phyloP scores from a whole-genome alignment of 2,888 invertebrate species.

The Ethmia dodecea region DNA sequence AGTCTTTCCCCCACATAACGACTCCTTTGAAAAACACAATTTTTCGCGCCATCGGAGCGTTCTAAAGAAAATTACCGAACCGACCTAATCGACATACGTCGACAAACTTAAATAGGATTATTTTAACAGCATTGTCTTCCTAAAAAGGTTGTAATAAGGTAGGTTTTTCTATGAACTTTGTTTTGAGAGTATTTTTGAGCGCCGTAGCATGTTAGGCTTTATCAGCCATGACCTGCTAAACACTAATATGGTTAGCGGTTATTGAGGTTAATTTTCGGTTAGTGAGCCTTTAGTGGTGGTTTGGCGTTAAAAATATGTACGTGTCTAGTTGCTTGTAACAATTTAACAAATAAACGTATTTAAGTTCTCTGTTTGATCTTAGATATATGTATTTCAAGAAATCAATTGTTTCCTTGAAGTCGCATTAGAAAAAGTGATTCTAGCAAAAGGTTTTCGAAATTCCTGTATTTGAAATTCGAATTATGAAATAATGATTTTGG shows the following conservation, averaged over 20 bases:
- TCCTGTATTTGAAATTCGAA: no score
- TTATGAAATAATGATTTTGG: no score
- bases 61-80: conserved; percentile 66
- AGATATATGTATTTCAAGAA: no score
- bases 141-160: conserved; percentile 22
- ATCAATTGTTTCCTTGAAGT: no score
- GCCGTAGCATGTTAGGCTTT: conserved; percentile 41
- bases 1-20: conserved; percentile 1
- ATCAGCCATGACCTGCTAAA: conserved; percentile 53
- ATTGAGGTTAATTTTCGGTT: conserved; percentile 47
- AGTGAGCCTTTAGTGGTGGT: conserved; percentile 27
- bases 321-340: not conserved
- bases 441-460: no score
- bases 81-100: conserved; percentile 44
- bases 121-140: conserved; percentile 10
- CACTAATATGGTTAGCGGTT: conserved; percentile 47
- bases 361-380: no score
- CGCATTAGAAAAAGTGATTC: no score
- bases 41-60: conserved; percentile 66
- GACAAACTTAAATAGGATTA: conserved; percentile 13
- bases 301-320: not conserved
- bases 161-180: conserved; percentile 23
- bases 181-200: conserved; percentile 5
- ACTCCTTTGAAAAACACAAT: conserved; percentile 66
- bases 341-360: no score